Percentiles rank a stretch among this genome's conserved stretches.
phyloP scores from a whole-genome alignment of 2,888 invertebrate species.

The Spodoptera picta region DNA sequence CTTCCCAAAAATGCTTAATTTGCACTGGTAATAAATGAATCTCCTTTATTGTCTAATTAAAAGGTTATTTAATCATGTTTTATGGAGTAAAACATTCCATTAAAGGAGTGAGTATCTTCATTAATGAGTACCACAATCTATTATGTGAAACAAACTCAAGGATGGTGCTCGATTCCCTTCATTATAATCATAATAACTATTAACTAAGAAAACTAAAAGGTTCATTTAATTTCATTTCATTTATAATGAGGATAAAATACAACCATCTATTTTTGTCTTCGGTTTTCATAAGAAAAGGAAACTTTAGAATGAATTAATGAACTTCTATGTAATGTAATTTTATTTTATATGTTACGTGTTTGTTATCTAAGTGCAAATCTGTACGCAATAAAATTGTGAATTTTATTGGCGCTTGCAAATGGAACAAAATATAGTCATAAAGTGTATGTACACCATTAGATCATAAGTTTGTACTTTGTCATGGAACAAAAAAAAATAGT shows the following conservation, averaged over 20 bases:
- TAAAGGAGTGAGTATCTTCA: conserved; percentile 18
- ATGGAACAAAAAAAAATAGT: neutral
- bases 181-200: conserved; percentile 16
- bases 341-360: conserved; percentile 6
- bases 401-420: conserved; percentile 9
- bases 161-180: conserved; percentile 3
- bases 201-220: conserved; percentile 25
- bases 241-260: conserved; percentile 5
- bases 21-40: conserved; percentile 17
- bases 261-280: too few relatives aligned
- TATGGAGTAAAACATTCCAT: conserved; percentile 19
- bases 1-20: conserved; percentile 13
- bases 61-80: conserved; percentile 18
- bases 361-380: neutral
- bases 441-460: too few relatives aligned
- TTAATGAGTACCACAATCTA: conserved; percentile 11
- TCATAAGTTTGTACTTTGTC: too few relatives aligned
- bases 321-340: too few relatives aligned
- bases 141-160: conserved; percentile 12
- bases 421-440: too few relatives aligned
- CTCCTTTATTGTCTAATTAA: conserved; percentile 7
- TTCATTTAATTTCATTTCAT: conserved; percentile 2
- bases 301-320: too few relatives aligned
- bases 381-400: conserved; percentile 6
- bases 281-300: too few relatives aligned